Base-by-base conservation (phyloP, 1,140 invertebrate species). In the Trichonephila clavata region DNA sequence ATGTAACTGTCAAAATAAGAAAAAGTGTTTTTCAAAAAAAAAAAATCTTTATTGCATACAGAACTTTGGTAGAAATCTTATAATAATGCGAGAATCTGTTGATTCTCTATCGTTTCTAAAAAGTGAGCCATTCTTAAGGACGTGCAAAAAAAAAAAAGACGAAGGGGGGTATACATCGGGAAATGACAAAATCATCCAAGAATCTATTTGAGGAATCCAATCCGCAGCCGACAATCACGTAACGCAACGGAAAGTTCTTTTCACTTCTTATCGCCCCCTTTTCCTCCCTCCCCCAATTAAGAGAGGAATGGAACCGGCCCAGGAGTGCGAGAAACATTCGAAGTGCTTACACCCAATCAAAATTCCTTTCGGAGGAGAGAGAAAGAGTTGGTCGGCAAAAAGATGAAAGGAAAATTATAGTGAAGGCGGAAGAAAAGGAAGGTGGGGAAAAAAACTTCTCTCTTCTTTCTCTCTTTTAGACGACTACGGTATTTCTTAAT, bases 401-500 rank as follows among this genome's bases (percentile, higher is more conserved):
- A 84, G 50, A n/a, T 24, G 43, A 84, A 84, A 84, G 20, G 43
- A 59, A 84, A 59, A 80, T 80, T 27, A 24, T 18, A 84, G 81
- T n/a, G 50, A 50, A 61, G 16, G 16, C 60, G 20, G 16, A 65
- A 65, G 63, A 65, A 21, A 18, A 59, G 21, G 10, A 84, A 60
- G 24, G 27, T n/a, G 13, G 14, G 24, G 18, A 39, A 39, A 39
- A 39, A 39, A 39, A 39, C 1, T 32, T n/a, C 59, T 14, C 24
- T 43, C n/a, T 84, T 84, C 43, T 84, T 84, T 84, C 81, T 24
- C 10, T 84, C 24, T n/a, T n/a, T 24, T 43, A 84, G 57, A 57
- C 16, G 43, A 24, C 83, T 60, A 50, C 83, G 50, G 83, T 59
- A 84, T 84, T 84, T 84, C 83, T 59, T 84, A 84, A 84, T 84